Percentiles rank a stretch among this genome's conserved stretches.
Conservation (phyloP, 2,888 invertebrate species). For the Deilephila elpenor region DNA sequence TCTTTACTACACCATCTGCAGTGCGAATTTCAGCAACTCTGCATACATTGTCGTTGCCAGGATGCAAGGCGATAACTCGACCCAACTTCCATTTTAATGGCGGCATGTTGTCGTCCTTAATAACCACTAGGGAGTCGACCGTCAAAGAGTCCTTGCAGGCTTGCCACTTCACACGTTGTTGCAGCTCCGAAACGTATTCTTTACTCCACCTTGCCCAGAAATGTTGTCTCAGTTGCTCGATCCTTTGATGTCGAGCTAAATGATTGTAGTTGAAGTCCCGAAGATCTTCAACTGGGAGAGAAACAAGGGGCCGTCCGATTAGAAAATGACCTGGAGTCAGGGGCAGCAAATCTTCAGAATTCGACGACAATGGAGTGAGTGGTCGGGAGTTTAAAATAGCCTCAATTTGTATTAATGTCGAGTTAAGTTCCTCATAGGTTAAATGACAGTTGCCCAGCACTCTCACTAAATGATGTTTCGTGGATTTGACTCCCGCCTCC, state of each 20-base stretch:
- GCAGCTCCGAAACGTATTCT: slow-evolving; percentile 32
- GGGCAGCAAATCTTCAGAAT: slow-evolving; percentile 32
- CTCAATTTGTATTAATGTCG: slow-evolving; percentile 35
- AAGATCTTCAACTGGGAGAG: not conserved
- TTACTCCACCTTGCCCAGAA: slow-evolving; percentile 33
- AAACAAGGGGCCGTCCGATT: slow-evolving; percentile 32
- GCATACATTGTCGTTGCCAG: slow-evolving; percentile 6
- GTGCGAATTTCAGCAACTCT: slow-evolving; percentile 14
- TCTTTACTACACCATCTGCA: not conserved
- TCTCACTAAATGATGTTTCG: slow-evolving; percentile 32
- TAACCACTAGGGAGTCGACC: slow-evolving; percentile 20
- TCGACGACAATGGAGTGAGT: slow-evolving; percentile 36
- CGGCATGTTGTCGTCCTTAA: slow-evolving; percentile 25
- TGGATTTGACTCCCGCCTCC: slow-evolving; percentile 38
- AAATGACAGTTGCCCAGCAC: slow-evolving; percentile 39
- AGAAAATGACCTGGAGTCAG: slow-evolving; percentile 39
- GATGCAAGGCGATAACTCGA: not conserved
- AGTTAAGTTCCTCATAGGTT: slow-evolving; percentile 37
- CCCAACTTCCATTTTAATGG: slow-evolving; percentile 28
- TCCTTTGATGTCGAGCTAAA: slow-evolving; percentile 30
- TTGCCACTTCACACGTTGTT: slow-evolving; percentile 26
- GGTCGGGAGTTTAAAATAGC: slow-evolving; percentile 39
- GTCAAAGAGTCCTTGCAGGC: not conserved
- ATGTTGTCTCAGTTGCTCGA: slow-evolving; percentile 34
- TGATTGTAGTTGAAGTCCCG: not conserved